Evolutionary conservation across 2,113 vertebrate genomes (phyloP).

Genomic region (Trichechus manatus): DNA sequence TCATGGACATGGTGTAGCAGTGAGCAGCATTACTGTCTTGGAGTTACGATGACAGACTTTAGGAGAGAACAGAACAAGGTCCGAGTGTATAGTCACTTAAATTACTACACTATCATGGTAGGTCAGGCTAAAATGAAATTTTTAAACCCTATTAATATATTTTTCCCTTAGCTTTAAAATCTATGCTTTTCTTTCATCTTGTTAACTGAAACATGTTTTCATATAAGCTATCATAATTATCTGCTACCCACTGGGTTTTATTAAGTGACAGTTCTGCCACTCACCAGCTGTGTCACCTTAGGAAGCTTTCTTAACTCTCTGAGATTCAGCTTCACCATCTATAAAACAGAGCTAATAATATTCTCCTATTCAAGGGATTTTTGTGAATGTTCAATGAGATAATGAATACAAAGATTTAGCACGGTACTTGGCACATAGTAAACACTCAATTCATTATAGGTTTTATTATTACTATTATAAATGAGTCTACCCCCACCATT

Average conservation of each 20-base stretch:
- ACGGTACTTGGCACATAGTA: not conserved
- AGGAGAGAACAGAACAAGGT: not conserved
- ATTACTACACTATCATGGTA: not conserved
- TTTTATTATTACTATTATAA: not conserved
- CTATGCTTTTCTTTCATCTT: slow-evolving; percentile 46
- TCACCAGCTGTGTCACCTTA: not conserved
- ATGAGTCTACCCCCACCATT: not conserved
- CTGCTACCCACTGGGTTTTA: slow-evolving; percentile 16
- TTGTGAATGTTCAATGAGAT: not conserved
- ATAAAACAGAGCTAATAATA: not conserved
- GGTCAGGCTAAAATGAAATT: not conserved
- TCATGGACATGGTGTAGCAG: not conserved
- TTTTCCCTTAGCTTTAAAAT: slow-evolving; percentile 29
- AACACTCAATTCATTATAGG: not conserved
- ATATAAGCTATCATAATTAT: slow-evolving; percentile 35
- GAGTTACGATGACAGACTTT: not conserved
- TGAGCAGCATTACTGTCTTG: not conserved
- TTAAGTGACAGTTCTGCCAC: no score
- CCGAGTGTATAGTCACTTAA: no score
- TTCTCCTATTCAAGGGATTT: not conserved
- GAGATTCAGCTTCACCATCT: not conserved
- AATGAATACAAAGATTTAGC: not conserved
- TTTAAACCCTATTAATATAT: slow-evolving; percentile 17
- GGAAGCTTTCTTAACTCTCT: not conserved
- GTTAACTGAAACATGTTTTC: slow-evolving; percentile 58